phyloP scores from a whole-genome alignment of 2,797 vertebrate species.

The Falco naumanni region DNA sequence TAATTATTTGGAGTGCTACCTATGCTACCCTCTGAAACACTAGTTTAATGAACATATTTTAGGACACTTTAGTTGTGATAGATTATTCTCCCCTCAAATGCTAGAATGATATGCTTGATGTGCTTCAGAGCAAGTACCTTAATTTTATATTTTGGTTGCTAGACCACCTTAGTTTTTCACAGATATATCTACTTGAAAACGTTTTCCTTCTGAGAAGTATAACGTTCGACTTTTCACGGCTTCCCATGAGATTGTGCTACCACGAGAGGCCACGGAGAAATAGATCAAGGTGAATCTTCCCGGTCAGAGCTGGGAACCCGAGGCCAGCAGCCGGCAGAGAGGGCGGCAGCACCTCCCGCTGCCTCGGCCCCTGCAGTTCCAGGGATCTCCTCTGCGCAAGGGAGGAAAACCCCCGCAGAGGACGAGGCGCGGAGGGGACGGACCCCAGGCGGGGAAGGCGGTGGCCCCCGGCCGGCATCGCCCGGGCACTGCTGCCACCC shows the following conservation, averaged over 20 bases:
- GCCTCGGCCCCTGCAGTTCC: not conserved
- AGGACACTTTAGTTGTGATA: not conserved
- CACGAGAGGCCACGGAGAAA: not conserved
- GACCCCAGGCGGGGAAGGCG: not conserved
- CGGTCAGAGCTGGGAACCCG: not conserved
- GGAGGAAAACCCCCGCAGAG: not conserved
- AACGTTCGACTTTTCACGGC: not conserved
- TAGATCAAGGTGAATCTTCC: not conserved
- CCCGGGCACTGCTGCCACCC: not conserved
- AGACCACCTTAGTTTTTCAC: not conserved
- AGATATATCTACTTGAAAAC: not conserved
- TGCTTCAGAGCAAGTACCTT: not conserved
- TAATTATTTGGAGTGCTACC: not conserved
- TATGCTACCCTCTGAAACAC: not conserved
- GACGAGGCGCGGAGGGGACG: not conserved
- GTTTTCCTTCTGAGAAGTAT: not conserved
- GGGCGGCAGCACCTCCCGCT: not conserved
- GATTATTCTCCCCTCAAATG: not conserved
- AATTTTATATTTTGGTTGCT: not conserved
- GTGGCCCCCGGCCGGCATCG: not conserved
- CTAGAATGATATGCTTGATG: not conserved
- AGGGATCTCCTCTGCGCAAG: not conserved
- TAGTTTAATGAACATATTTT: rapidly evolving
- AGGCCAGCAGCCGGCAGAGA: not conserved
- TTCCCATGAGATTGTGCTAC: not conserved